Evolutionary conservation across 2,888 invertebrate genomes (phyloP).

Genomic region (Acrobasis consociella): DNA sequence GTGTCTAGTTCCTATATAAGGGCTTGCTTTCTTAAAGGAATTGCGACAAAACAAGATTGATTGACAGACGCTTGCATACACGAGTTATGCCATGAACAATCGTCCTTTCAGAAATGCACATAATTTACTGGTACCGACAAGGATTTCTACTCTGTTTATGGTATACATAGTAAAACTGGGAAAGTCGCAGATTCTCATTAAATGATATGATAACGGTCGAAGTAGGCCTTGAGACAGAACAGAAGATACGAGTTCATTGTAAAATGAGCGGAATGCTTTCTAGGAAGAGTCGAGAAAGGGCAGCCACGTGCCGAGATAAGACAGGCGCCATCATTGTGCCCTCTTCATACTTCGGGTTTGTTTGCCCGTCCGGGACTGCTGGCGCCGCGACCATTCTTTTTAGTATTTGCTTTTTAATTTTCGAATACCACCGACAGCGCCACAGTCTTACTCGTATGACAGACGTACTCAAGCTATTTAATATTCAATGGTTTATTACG

Average conservation of each 20-base stretch:
- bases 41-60: constrained; percentile 66
- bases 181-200: constrained; percentile 22
- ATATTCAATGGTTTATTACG: constrained; percentile 27
- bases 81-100: constrained; percentile 59
- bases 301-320: constrained; percentile 68
- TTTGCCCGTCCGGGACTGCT: constrained; percentile 40
- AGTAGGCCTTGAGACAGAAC: constrained; percentile 20
- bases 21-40: constrained; percentile 62
- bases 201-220: constrained; percentile 16
- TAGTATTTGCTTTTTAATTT: constrained; percentile 16
- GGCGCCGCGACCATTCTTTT: constrained; percentile 24
- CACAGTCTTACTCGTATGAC: not conserved
- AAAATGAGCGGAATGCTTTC: constrained; percentile 54
- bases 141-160: constrained; percentile 29
- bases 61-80: constrained; percentile 62
- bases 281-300: constrained; percentile 56
- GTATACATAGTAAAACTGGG: constrained; percentile 18
- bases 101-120: constrained; percentile 51
- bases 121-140: constrained; percentile 42
- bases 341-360: constrained; percentile 49
- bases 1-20: constrained; percentile 53
- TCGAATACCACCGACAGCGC: constrained; percentile 9
- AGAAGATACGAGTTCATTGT: constrained; percentile 36
- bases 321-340: constrained; percentile 62
- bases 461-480: not conserved